Conservation (phyloP, 2,113 vertebrate genomes). For the Leptobrachium leishanense region DNA sequence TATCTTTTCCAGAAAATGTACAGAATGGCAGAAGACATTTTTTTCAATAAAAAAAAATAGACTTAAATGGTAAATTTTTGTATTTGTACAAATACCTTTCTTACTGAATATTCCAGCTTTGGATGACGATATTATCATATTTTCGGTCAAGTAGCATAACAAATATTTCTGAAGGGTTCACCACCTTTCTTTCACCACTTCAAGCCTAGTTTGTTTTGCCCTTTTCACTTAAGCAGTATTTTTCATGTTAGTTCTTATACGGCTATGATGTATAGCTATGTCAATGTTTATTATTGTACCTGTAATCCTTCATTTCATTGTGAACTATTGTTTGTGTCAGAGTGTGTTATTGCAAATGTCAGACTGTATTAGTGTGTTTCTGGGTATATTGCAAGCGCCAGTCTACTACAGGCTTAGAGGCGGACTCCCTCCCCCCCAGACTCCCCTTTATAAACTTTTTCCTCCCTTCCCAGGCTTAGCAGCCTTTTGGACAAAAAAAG, state of each 20-base stretch:
- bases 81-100: no score
- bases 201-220: background rate
- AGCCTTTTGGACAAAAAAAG: background rate
- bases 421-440: background rate
- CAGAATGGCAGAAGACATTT: no score
- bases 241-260: background rate
- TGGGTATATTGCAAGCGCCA: background rate
- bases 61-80: no score
- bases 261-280: background rate
- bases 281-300: background rate
- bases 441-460: background rate
- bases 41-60: no score
- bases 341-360: background rate
- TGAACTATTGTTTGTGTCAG: conserved; percentile 1
- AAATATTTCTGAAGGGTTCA: no score
- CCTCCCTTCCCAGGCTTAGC: conserved; percentile 4
- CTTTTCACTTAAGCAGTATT: background rate
- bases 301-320: background rate
- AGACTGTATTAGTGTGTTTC: background rate
- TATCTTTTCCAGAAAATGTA: no score
- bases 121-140: no score
- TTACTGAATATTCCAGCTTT: no score
- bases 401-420: background rate
- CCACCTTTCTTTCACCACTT: background rate
- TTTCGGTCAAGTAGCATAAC: no score